Conservation (phyloP, 1,140 invertebrate species). For the Rhyacophila brunnea region DNA sequence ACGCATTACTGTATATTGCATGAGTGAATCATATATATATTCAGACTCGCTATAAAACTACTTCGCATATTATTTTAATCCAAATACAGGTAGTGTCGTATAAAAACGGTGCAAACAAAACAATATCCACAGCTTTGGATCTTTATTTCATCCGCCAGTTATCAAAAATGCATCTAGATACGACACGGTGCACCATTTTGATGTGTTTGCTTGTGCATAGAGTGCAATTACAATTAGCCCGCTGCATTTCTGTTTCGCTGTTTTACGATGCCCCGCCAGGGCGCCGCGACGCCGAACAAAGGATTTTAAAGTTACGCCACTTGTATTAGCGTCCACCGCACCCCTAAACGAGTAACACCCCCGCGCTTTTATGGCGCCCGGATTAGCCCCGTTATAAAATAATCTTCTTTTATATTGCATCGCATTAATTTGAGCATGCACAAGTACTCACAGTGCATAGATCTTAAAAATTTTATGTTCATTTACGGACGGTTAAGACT, state of each 20-base stretch:
- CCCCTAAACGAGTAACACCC: not conserved
- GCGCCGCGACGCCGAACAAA: slow-evolving; percentile 23
- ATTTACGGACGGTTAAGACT: slow-evolving; percentile 29
- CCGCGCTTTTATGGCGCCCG: slow-evolving; percentile 16
- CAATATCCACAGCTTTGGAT: no score
- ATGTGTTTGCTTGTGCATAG: not conserved
- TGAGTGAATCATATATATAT: no score
- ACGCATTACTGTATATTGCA: no score
- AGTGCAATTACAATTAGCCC: slow-evolving; percentile 22
- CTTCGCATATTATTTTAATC: no score
- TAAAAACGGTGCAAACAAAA: no score
- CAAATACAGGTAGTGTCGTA: no score
- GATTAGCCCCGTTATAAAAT: slow-evolving; percentile 33
- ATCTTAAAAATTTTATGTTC: slow-evolving; percentile 30
- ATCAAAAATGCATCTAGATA: no score
- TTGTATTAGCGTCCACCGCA: not conserved
- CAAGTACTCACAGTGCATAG: slow-evolving; percentile 2
- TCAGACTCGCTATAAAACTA: no score
- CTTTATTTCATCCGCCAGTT: no score
- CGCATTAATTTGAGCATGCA: slow-evolving; percentile 20
- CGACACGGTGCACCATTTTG: no score
- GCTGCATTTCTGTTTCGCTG: slow-evolving; percentile 22
- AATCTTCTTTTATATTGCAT: slow-evolving; percentile 27
- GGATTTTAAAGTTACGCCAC: slow-evolving; percentile 2
- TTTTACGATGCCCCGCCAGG: slow-evolving; percentile 30